Evolutionary conservation across 2,113 vertebrate species (phyloP).

Genomic region (Saccopteryx leptura): DNA sequence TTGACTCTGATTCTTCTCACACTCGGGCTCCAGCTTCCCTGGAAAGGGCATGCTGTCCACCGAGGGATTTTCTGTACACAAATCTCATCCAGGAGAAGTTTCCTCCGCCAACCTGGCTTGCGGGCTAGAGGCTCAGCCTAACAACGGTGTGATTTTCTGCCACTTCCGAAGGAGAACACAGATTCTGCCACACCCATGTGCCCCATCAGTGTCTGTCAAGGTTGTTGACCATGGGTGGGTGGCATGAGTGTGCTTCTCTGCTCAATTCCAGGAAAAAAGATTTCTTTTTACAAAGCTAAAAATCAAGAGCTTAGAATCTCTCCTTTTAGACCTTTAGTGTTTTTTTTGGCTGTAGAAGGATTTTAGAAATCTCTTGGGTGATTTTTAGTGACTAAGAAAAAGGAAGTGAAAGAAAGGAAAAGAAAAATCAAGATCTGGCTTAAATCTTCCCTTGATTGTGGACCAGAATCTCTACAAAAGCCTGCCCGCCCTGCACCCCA

Average conservation of each 20-base stretch:
- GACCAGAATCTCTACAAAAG: not conserved
- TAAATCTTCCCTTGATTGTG: constrained; percentile 21
- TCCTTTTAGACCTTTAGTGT: not conserved
- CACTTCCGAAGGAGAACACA: not conserved
- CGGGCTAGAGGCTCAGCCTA: not conserved
- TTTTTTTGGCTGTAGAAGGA: constrained; percentile 37
- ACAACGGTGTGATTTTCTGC: not conserved
- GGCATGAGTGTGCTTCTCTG: not conserved
- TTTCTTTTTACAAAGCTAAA: constrained; percentile 39
- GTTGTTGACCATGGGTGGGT: not conserved
- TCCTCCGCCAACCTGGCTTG: constrained; percentile 4
- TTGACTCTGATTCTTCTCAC: not conserved
- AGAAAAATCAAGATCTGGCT: not conserved
- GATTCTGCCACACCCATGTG: not conserved
- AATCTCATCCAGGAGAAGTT: constrained; percentile 4
- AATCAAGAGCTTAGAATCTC: not conserved
- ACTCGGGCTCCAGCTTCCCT: not conserved
- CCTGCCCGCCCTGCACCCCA: not conserved
- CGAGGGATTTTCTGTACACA: not conserved
- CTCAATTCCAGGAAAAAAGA: constrained; percentile 21
- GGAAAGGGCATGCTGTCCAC: not conserved
- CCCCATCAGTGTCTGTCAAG: not conserved
- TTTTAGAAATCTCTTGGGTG: not conserved
- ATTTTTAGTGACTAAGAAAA: constrained; percentile 45
- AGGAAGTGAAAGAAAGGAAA: not conserved